Base-by-base conservation (phyloP, 2,888 invertebrate genomes). In the Xestia xanthographa region DNA sequence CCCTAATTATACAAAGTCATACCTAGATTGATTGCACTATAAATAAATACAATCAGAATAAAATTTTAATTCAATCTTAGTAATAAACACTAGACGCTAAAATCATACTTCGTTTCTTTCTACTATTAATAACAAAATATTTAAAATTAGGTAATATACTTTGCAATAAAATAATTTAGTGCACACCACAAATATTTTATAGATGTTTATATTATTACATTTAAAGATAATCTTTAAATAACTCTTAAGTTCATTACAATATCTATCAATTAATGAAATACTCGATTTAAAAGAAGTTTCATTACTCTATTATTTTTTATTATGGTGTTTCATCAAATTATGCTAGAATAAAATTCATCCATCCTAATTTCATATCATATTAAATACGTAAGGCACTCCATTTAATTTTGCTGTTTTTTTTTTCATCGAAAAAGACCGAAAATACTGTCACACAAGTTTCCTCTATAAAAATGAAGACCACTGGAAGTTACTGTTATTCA, bases 361-460 rank as follows among this genome's bases (percentile, higher is more conserved):
- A 93, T 92, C 93, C 96, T 96, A 96, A 94, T 94, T 95, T 95
- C 95, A 95, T 96, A 95, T 95, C 91, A 95, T 96, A 96, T 94
- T 95, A 95, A 93, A 94, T 96, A 96, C 95, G 95, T 97, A 97
- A 97, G 97, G 97, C 97, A 97, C 97, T 97, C 96, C 96, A 93
- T 95, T 78, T 95, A 95, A 95, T 95, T 95, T 95, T 93, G 95
- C 95, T 94, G 95, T 90, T 95, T 93, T 94, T 94, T 43, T 94
- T 94, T 94, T 93, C 63, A 92, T 95, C 95, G 93, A 95, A 95
- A 95, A 92, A 92, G 93, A 90, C 93, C 92, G 89, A 91, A 93
- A 93, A 93, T 92, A 93, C 93, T 94, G 92, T 93, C 91, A 92
- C 91, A 91, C 89, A 88, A 87, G 89, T 90, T 89, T 92, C 66